Evolutionary conservation across 2,113 vertebrate species (phyloP).

Genomic region (Myrmophylax atrothorax): DNA sequence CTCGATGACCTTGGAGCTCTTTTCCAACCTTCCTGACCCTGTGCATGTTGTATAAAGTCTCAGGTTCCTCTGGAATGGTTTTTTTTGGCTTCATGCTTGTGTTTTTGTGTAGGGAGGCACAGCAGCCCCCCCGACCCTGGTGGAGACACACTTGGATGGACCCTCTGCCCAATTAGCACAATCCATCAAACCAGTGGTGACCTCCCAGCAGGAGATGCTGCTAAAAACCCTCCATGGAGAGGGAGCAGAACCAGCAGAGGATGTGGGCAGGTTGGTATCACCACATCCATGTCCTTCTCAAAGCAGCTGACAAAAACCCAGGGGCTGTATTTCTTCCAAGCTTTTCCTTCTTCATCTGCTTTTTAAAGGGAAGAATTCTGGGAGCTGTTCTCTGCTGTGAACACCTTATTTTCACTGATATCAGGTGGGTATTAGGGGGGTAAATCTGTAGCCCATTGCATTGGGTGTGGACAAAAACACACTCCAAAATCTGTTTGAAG

Average conservation of each 20-base stretch:
- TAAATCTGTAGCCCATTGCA: neutral
- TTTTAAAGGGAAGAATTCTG: neutral
- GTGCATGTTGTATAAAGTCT: fast-evolving
- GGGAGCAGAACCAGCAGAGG: neutral
- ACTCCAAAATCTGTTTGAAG: neutral
- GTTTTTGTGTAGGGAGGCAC: neutral
- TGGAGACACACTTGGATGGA: fast-evolving
- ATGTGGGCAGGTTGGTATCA: fast-evolving
- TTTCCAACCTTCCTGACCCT: neutral
- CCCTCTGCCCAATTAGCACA: fast-evolving
- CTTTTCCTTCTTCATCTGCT: neutral
- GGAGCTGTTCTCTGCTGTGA: neutral
- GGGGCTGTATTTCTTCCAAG: neutral
- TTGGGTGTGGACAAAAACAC: neutral
- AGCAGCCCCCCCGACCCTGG: fast-evolving
- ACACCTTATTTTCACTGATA: neutral
- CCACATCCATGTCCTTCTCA: neutral
- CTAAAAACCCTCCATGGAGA: neutral
- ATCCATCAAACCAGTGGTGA: fast-evolving
- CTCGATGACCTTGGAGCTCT: fast-evolving
- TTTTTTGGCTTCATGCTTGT: too few species aligned
- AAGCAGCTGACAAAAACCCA: neutral
- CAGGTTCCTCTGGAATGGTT: neutral
- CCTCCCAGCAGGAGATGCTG: neutral
- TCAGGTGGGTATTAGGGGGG: fast-evolving